These are phyloP conservation scores for Lasioglossum oenotherae DNA, from an alignment of 2,888 invertebrate genomes.

Conservation along the genomic window DNA sequence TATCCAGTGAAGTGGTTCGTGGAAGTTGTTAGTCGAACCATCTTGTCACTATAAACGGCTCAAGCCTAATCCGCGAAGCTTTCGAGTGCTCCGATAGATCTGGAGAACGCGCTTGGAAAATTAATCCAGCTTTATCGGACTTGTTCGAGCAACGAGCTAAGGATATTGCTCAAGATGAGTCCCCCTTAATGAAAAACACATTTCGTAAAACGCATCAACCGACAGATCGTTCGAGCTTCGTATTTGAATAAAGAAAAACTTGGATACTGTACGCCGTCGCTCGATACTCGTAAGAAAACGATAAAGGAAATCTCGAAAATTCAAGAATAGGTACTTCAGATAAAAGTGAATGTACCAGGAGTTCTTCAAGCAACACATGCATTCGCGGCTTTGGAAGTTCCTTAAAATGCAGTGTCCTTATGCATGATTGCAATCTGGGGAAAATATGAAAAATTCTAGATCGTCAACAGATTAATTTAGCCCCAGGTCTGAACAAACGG, in stretches of 20 bases:
- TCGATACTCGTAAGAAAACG: too few species aligned
- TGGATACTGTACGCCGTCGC: too few species aligned
- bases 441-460: too few species aligned
- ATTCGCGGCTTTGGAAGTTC: neutral
- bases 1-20: slow-evolving; percentile 26
- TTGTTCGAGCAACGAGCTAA: neutral
- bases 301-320: too few species aligned
- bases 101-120: neutral
- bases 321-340: too few species aligned
- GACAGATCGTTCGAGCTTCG: too few species aligned
- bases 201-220: neutral
- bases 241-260: too few species aligned
- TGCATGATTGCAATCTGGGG: too few species aligned
- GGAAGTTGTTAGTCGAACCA: slow-evolving; percentile 26
- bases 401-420: neutral
- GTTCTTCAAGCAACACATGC: neutral
- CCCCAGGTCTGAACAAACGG: too few species aligned
- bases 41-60: slow-evolving; percentile 17
- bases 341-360: too few species aligned
- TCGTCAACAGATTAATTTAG: too few species aligned
- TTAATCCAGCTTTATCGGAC: slow-evolving; percentile 33
- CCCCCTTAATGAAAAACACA: neutral
- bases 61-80: slow-evolving; percentile 33
- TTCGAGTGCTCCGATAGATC: slow-evolving; percentile 2
- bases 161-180: neutral